Evolutionary conservation across 2,113 vertebrate species (phyloP).

Genomic region (Ivindomyrus marchei): DNA sequence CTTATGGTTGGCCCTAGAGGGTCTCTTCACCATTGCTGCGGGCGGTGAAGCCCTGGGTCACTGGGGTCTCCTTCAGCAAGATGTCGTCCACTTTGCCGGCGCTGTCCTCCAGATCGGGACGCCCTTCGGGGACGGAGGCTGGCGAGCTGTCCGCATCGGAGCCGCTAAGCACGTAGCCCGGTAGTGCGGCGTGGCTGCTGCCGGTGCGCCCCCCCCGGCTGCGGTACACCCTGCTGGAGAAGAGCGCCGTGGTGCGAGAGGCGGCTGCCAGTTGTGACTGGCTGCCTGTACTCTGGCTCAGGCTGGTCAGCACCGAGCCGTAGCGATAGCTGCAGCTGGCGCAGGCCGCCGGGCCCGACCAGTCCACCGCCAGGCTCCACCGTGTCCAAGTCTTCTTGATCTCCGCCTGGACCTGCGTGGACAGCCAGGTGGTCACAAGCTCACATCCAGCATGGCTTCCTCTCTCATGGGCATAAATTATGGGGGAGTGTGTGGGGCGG

Average conservation of each 20-base stretch:
- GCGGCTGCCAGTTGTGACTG: constrained; percentile 66
- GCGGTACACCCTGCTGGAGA: constrained; percentile 53
- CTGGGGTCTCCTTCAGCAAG: constrained; percentile 56
- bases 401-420: constrained; percentile 73
- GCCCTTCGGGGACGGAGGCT: constrained; percentile 60
- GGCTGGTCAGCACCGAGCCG: constrained; percentile 69
- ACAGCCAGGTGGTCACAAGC: background rate
- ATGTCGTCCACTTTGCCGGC: constrained; percentile 59
- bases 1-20: constrained; percentile 38
- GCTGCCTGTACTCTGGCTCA: constrained; percentile 77
- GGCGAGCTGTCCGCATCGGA: constrained; percentile 69
- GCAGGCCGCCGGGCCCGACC: constrained; percentile 68
- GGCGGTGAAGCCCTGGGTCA: constrained; percentile 14
- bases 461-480: background rate
- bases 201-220: constrained; percentile 30
- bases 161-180: constrained; percentile 76
- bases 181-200: constrained; percentile 61
- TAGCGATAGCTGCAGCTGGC: constrained; percentile 60
- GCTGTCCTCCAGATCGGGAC: constrained; percentile 59
- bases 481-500: no score
- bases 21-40: constrained; percentile 56
- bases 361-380: constrained; percentile 71
- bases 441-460: background rate
- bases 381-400: constrained; percentile 79
- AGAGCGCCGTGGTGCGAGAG: constrained; percentile 58